Evolutionary conservation across 2,113 vertebrate genomes (phyloP).

Genomic region (Rhinogobius similis): DNA sequence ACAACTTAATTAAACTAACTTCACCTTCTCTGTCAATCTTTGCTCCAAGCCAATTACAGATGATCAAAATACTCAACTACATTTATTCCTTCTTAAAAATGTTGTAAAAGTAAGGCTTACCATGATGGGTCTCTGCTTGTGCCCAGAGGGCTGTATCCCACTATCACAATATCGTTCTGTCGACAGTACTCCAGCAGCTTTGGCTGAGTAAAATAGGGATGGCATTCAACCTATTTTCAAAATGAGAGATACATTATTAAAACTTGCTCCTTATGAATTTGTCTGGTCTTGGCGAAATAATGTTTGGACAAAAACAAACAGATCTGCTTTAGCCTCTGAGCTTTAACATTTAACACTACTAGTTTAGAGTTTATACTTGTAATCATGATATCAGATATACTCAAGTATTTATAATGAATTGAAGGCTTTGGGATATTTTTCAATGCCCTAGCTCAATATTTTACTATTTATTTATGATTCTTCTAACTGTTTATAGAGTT

Average conservation of each 20-base stretch:
- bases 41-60: background rate
- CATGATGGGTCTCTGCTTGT: slow-evolving; percentile 84
- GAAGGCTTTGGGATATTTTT: too few relatives aligned
- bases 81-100: background rate
- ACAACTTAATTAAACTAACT: too few relatives aligned
- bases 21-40: background rate
- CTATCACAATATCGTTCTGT: slow-evolving; percentile 84
- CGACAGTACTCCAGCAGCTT: slow-evolving; percentile 88
- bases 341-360: too few relatives aligned
- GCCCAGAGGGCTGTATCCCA: slow-evolving; percentile 90
- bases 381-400: too few relatives aligned
- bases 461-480: too few relatives aligned
- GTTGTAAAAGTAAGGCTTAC: slow-evolving; percentile 66
- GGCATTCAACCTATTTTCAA: slow-evolving; percentile 85
- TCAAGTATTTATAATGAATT: too few relatives aligned
- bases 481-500: background rate
- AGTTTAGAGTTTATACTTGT: too few relatives aligned
- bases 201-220: slow-evolving; percentile 91
- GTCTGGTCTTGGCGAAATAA: too few relatives aligned
- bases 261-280: too few relatives aligned
- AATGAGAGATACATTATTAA: background rate
- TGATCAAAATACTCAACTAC: background rate
- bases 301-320: too few relatives aligned
- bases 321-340: too few relatives aligned
- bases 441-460: too few relatives aligned